A percentile compares a stretch with the other conserved stretches of the same genome.
Evolutionary conservation across 2,113 vertebrate species (phyloP).

Genomic region (Malaclemys terrapin): DNA sequence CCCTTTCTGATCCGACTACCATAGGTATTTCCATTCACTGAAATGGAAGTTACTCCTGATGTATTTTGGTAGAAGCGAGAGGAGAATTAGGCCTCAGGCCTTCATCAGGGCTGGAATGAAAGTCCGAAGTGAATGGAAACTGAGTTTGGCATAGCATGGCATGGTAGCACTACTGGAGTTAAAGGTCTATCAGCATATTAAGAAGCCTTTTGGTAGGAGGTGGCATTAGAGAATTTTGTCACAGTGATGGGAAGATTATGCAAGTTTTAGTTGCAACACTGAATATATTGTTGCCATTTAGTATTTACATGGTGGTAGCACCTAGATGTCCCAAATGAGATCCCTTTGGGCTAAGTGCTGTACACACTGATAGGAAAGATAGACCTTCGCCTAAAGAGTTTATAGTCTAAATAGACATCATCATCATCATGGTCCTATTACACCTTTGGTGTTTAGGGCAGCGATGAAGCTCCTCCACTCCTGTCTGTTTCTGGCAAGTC

Average conservation of each 20-base stretch:
- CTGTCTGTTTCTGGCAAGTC: too few species aligned
- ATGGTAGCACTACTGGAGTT: not conserved
- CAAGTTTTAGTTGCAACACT: not conserved
- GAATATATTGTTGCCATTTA: not conserved
- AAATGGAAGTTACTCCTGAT: not conserved
- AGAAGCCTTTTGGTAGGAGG: not conserved
- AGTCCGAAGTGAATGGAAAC: slow-evolving; percentile 13
- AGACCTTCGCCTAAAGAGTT: not conserved
- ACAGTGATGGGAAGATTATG: not conserved
- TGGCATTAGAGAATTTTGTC: not conserved
- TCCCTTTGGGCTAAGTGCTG: not conserved
- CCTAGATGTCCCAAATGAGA: not conserved
- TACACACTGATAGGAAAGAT: not conserved
- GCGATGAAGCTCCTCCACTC: too few species aligned
- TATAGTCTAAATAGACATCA: not conserved
- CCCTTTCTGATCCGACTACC: slow-evolving; percentile 21
- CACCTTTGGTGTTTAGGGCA: too few species aligned
- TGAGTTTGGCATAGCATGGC: not conserved
- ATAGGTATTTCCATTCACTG: slow-evolving; percentile 44
- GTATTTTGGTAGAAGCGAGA: not conserved
- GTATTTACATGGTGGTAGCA: not conserved
- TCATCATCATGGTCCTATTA: too few species aligned
- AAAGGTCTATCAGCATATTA: not conserved
- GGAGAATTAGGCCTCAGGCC: not conserved
- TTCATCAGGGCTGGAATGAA: not conserved